Percentiles rank a stretch among this genome's conserved stretches.
phyloP scores from a whole-genome alignment of 1,140 invertebrate species.

The Chlorops oryzae region DNA sequence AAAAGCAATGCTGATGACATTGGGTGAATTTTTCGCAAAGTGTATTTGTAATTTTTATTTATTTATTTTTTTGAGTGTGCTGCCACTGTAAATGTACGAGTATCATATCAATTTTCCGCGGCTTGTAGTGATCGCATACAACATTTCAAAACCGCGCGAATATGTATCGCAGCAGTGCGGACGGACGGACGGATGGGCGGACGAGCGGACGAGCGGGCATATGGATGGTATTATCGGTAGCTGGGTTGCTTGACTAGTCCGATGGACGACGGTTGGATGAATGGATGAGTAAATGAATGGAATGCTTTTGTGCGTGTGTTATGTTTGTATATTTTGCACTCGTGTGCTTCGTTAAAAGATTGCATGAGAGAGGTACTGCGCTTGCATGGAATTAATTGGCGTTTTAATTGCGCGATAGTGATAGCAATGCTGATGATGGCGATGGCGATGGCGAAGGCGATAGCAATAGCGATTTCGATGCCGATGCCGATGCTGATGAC shows the following conservation, averaged over 20 bases:
- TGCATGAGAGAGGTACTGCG: no score
- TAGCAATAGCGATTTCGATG: not conserved
- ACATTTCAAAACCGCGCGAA: not conserved
- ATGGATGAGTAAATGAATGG: not conserved
- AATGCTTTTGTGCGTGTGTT: not conserved
- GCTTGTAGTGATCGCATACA: not conserved
- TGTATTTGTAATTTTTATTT: no score
- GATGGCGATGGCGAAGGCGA: not conserved
- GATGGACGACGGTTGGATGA: not conserved
- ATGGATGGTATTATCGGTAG: no score
- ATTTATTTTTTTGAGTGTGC: no score
- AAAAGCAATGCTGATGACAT: no score
- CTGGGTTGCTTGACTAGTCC: not conserved
- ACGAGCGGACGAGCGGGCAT: not conserved
- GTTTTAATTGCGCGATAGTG: not conserved
- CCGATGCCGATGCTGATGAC: not conserved
- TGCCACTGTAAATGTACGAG: no score
- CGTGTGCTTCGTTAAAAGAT: no score
- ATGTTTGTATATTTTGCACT: no score
- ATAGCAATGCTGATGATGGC: not conserved
- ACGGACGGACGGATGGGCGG: not conserved
- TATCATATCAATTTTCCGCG: not conserved
- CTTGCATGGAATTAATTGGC: not conserved
- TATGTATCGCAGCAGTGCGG: not conserved
- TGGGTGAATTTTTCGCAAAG: no score